A percentile compares a stretch with the other conserved stretches of the same genome.
Conservation (phyloP, 2,113 vertebrate species). For the Notechis scutatus region DNA sequence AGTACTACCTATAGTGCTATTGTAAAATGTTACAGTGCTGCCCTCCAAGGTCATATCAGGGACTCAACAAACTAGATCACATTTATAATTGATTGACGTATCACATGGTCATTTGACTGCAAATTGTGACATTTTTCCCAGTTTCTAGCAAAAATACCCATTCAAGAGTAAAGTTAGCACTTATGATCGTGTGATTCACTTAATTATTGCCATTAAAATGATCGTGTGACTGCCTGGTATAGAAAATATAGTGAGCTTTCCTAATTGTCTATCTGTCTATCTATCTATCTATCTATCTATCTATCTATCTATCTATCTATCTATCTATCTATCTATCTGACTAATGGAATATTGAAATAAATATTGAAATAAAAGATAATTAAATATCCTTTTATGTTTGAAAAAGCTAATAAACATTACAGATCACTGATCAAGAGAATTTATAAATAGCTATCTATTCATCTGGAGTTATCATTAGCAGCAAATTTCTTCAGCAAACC, state of each 20-base stretch:
- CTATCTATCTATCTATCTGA: not conserved
- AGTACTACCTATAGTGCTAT: not conserved
- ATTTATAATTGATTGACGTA: not conserved
- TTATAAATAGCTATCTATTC: not conserved
- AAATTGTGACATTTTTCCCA: not conserved
- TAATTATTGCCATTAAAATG: not conserved
- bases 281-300: not conserved
- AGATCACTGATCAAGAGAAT: constrained; percentile 1
- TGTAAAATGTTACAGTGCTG: not conserved
- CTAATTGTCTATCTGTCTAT: not conserved
- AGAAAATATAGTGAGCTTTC: not conserved
- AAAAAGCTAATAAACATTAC: constrained; percentile 19
- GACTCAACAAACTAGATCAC: not conserved
- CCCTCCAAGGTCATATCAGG: not conserved
- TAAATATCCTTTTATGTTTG: not conserved
- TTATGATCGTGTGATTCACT: not conserved
- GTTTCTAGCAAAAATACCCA: not conserved
- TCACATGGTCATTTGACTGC: not conserved
- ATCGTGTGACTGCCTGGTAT: not conserved
- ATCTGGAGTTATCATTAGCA: not conserved
- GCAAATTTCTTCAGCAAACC: not conserved
- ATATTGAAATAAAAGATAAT: not conserved
- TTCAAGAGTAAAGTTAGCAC: not conserved
- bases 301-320: too few species aligned
- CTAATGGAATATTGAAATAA: not conserved